Evolutionary conservation across 1,140 invertebrate genomes (phyloP).

Genomic region (Zaprionus davidi): DNA sequence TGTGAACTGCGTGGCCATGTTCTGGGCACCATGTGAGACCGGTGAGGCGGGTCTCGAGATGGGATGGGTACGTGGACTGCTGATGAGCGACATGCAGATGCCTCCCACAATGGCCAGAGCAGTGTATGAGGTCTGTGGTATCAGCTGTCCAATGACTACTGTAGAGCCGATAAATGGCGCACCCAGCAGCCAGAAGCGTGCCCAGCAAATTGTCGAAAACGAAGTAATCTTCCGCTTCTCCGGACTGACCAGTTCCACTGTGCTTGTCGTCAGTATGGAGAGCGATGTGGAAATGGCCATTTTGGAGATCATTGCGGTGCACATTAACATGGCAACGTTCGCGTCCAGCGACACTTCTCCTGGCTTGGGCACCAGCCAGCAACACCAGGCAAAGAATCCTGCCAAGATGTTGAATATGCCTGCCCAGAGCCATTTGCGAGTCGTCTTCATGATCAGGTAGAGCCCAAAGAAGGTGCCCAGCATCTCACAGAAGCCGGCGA

Average conservation of each 20-base stretch:
- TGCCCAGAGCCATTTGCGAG: conserved; percentile 78
- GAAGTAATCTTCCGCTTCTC: conserved; percentile 79
- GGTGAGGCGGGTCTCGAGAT: conserved; percentile 56
- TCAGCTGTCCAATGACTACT: conserved; percentile 74
- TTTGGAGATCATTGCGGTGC: conserved; percentile 82
- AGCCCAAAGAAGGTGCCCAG: conserved; percentile 84
- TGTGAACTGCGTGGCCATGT: conserved; percentile 72
- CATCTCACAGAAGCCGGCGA: conserved; percentile 82
- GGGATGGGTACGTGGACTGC: conserved; percentile 78
- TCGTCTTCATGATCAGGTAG: conserved; percentile 76
- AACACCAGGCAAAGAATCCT: conserved; percentile 74
- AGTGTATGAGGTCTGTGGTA: conserved; percentile 79
- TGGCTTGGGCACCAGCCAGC: conserved; percentile 77
- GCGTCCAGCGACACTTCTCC: conserved; percentile 60
- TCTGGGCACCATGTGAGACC: conserved; percentile 53
- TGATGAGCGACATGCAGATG: conserved; percentile 71
- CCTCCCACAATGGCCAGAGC: conserved; percentile 76
- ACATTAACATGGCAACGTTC: conserved; percentile 78
- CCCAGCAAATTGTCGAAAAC: conserved; percentile 83
- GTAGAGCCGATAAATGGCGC: conserved; percentile 81
- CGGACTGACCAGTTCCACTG: conserved; percentile 73
- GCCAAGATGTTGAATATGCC: conserved; percentile 80
- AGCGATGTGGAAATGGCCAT: conserved; percentile 80
- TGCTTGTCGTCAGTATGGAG: conserved; percentile 83
- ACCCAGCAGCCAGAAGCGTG: conserved; percentile 80